Conservation (phyloP, 2,888 invertebrate genomes). For the Sericinus montela region DNA sequence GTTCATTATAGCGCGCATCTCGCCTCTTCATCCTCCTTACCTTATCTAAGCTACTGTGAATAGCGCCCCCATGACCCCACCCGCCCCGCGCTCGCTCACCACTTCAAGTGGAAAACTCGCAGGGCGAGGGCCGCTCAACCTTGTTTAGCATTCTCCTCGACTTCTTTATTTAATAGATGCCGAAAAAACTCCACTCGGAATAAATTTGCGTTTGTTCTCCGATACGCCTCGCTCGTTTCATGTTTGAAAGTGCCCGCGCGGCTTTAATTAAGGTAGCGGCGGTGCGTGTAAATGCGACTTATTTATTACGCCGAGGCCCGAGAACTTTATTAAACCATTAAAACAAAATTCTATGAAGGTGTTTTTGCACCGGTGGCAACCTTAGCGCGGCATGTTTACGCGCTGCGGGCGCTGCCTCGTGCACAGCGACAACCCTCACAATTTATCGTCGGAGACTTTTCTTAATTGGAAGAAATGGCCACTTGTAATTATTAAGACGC, state of each 20-base stretch:
- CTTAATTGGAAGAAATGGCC: conserved; percentile 79
- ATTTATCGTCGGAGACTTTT: conserved; percentile 77
- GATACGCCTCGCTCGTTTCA: conserved; percentile 59
- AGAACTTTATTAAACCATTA: conserved; percentile 63
- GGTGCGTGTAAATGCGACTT: conserved; percentile 58
- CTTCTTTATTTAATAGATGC: conserved; percentile 79
- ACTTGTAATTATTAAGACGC: conserved; percentile 79
- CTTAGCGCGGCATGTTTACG: conserved; percentile 65
- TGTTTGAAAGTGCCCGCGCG: conserved; percentile 54
- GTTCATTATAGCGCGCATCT: conserved; percentile 78
- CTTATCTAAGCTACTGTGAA: conserved; percentile 77
- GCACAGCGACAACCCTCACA: conserved; percentile 64
- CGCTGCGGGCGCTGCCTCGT: conserved; percentile 41
- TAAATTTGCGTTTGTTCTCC: conserved; percentile 73
- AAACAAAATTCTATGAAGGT: conserved; percentile 42
- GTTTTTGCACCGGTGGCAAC: conserved; percentile 44
- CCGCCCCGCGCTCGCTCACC: conserved; percentile 48
- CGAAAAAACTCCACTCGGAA: conserved; percentile 71
- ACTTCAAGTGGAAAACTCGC: conserved; percentile 76
- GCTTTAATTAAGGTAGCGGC: conserved; percentile 63
- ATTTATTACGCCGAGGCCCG: conserved; percentile 53
- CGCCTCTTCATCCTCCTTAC: conserved; percentile 77
- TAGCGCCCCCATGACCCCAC: conserved; percentile 54
- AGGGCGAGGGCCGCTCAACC: conserved; percentile 76
- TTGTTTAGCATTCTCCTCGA: conserved; percentile 78